Evolutionary conservation across 2,888 invertebrate genomes (phyloP).

Genomic region (Callosobruchus maculatus): DNA sequence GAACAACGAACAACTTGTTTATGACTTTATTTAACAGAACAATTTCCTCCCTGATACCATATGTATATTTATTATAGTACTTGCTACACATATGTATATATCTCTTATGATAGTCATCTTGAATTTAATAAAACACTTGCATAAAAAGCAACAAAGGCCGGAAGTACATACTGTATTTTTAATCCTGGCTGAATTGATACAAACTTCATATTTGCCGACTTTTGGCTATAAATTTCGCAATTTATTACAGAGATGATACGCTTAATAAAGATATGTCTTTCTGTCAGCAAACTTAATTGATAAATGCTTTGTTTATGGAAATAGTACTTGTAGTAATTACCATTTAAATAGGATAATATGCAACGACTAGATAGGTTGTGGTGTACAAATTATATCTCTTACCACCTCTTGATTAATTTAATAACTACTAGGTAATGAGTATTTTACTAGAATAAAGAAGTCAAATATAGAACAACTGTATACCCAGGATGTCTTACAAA

Average conservation of each 20-base stretch:
- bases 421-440: no score
- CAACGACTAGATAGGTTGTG: background rate
- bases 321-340: background rate
- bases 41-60: no score
- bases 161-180: background rate
- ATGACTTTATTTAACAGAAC: no score
- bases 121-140: background rate
- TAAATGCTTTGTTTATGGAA: background rate
- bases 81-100: no score
- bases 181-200: background rate
- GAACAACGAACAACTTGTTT: no score
- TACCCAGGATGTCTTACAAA: no score
- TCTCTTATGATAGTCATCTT: background rate
- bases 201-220: background rate
- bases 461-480: no score
- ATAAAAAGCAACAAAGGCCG: background rate
- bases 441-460: no score
- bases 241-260: background rate
- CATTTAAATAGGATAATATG: background rate
- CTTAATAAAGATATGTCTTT: background rate
- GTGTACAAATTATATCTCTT: background rate
- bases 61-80: no score
- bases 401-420: background rate
- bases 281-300: background rate
- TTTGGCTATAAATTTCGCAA: background rate